These are phyloP conservation scores for Dendrocincla fuliginosa DNA, from an alignment of 2,797 vertebrate genomes.

Conservation along the genomic window DNA sequence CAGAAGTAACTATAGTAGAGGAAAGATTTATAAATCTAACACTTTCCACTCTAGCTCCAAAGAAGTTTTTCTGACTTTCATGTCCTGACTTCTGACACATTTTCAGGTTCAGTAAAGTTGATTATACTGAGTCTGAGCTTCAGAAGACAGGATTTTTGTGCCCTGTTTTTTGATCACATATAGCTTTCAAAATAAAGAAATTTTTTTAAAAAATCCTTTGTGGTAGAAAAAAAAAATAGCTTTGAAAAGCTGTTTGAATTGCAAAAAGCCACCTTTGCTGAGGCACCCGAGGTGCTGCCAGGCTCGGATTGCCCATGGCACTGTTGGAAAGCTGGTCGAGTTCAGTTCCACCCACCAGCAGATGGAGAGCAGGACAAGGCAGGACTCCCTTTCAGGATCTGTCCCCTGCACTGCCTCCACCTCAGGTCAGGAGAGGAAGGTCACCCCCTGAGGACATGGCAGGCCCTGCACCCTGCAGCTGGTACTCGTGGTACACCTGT, in stretches of 20 bases:
- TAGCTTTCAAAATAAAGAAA: neutral
- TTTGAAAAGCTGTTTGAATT: neutral
- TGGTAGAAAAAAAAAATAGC: neutral
- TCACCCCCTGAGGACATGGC: neutral
- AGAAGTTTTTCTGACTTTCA: neutral
- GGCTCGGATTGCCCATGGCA: constrained; percentile 28
- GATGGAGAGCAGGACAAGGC: constrained; percentile 6
- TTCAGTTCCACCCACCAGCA: constrained; percentile 21
- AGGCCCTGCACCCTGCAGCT: neutral
- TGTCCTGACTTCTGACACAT: neutral
- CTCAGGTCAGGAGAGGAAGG: neutral
- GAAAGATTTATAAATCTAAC: neutral
- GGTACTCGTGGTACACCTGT: neutral
- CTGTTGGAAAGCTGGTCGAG: neutral
- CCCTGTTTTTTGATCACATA: neutral
- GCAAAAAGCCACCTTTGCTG: neutral
- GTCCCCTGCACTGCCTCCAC: neutral
- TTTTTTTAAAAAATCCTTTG: neutral
- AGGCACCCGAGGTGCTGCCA: neutral
- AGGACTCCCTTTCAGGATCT: neutral
- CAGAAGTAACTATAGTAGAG: neutral
- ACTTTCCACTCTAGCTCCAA: neutral
- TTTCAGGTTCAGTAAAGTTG: neutral
- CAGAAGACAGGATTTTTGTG: neutral
- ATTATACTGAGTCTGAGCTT: neutral